Conservation (phyloP, 2,888 invertebrate species). For the Melipona bicolor region DNA sequence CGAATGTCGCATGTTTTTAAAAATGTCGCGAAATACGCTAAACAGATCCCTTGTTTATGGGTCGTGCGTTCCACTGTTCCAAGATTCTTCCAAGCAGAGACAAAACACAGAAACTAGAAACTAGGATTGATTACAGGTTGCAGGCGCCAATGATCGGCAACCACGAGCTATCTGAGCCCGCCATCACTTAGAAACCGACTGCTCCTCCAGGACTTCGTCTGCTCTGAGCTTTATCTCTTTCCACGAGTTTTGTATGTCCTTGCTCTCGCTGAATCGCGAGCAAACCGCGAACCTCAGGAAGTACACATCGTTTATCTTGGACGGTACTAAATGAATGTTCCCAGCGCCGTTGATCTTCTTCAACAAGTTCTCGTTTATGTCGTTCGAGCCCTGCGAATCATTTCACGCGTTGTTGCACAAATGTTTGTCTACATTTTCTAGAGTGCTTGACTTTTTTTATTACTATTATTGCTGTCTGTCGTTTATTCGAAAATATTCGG, state of each 20-base stretch:
- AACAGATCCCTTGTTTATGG: slow-evolving; percentile 2
- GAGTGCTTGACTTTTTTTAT: background rate
- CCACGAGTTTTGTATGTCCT: slow-evolving; percentile 95
- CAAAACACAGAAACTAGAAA: slow-evolving; percentile 35
- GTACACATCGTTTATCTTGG: slow-evolving; percentile 92
- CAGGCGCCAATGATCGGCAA: slow-evolving; percentile 78
- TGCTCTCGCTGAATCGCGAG: slow-evolving; percentile 91
- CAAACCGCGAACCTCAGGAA: slow-evolving; percentile 96
- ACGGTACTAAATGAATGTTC: slow-evolving; percentile 96
- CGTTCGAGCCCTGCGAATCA: slow-evolving; percentile 88
- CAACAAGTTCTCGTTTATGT: slow-evolving; percentile 91
- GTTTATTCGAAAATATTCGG: too few relatives aligned
- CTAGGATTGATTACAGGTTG: slow-evolving; percentile 82
- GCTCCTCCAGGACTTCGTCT: slow-evolving; percentile 87
- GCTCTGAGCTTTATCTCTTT: slow-evolving; percentile 92
- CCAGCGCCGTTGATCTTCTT: slow-evolving; percentile 95
- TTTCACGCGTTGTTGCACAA: background rate
- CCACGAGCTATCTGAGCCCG: slow-evolving; percentile 81
- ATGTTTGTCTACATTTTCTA: too few relatives aligned
- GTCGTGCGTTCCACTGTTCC: slow-evolving; percentile 15
- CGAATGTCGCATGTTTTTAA: too few relatives aligned
- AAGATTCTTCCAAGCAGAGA: background rate
- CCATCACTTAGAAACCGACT: slow-evolving; percentile 83
- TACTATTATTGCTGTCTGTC: too few relatives aligned
- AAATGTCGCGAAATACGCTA: slow-evolving; percentile 9